phyloP scores from a whole-genome alignment of 2,888 invertebrate genomes.

The Sericinus montela region DNA sequence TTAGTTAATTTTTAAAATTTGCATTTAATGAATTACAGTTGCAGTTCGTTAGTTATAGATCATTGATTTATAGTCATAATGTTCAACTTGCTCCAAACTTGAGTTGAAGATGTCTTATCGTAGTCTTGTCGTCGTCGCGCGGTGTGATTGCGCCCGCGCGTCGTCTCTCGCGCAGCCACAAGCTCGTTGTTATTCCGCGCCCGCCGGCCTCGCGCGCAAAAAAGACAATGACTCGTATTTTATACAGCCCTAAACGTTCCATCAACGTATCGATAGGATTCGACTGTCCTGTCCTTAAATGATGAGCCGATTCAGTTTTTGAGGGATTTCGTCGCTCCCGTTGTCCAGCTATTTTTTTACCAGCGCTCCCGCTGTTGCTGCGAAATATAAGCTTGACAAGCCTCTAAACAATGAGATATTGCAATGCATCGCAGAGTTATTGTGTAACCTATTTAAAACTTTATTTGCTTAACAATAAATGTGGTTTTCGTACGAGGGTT shows the following conservation, averaged over 20 bases:
- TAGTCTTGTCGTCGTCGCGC: background rate
- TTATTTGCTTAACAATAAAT: background rate
- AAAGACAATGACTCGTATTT: conserved; percentile 72
- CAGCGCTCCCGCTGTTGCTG: conserved; percentile 15
- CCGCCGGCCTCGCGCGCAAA: conserved; percentile 62
- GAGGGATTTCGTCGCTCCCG: conserved; percentile 41
- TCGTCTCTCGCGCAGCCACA: conserved; percentile 38
- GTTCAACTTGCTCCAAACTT: no score
- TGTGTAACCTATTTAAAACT: background rate
- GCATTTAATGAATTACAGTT: no score
- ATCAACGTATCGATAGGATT: conserved; percentile 63
- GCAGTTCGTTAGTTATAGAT: no score
- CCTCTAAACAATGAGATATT: conserved; percentile 11
- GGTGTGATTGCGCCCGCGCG: conserved; percentile 23
- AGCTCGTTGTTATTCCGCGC: conserved; percentile 66
- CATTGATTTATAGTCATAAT: no score
- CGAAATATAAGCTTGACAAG: conserved; percentile 16
- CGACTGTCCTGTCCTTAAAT: conserved; percentile 49
- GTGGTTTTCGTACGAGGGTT: background rate
- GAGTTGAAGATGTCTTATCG: background rate
- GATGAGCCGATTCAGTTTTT: conserved; percentile 47
- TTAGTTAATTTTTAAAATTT: no score
- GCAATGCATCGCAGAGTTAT: background rate
- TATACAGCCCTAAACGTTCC: conserved; percentile 70
- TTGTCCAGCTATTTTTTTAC: conserved; percentile 29